Percentiles rank a stretch among this genome's conserved stretches.
phyloP scores from a whole-genome alignment of 53 echinoderm and acorn worm genomes.

The Hippasteria phrygiana region DNA sequence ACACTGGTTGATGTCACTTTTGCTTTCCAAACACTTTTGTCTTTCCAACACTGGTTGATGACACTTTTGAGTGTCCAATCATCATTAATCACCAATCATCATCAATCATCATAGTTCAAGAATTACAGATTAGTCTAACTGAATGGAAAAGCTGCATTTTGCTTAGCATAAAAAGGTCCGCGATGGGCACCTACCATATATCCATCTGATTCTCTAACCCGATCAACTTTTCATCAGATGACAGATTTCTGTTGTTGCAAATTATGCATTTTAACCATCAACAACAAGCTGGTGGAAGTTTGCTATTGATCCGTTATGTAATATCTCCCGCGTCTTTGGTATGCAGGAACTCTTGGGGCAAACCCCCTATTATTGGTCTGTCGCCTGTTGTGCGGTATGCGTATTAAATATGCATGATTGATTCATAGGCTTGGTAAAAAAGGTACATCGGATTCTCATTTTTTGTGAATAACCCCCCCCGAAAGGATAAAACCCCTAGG shows the following conservation, averaged over 20 bases:
- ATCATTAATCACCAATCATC: too few relatives aligned
- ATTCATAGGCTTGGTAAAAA: background rate
- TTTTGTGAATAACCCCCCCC: background rate
- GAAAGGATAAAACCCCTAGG: background rate
- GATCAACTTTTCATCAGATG: background rate
- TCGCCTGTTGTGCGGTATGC: slow-evolving; percentile 41
- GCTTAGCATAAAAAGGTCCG: too few relatives aligned
- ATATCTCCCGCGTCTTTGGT: slow-evolving; percentile 30
- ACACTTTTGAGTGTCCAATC: too few relatives aligned
- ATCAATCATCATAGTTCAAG: too few relatives aligned
- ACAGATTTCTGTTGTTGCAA: background rate
- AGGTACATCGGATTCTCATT: background rate
- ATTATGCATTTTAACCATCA: background rate
- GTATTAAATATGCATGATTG: slow-evolving; percentile 62
- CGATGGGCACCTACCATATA: too few relatives aligned
- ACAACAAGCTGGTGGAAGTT: background rate
- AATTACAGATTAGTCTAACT: too few relatives aligned
- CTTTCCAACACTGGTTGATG: too few relatives aligned
- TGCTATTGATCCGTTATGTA: slow-evolving; percentile 46
- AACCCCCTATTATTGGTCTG: slow-evolving; percentile 45
- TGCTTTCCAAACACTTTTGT: too few relatives aligned
- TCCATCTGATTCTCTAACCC: background rate
- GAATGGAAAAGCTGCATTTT: too few relatives aligned
- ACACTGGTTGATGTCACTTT: too few relatives aligned
- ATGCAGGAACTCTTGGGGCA: slow-evolving; percentile 16